phyloP scores from a whole-genome alignment of 2,113 vertebrate genomes.

The human region GRCh38 chr1:240258001-240258500 shows the following conservation, averaged over 20 bases:
- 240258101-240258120: background rate
- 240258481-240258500: background rate
- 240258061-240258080: background rate
- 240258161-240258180: background rate
- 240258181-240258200: background rate
- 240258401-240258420: background rate
- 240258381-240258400: background rate
- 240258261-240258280: background rate
- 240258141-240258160: background rate
- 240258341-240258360: background rate
- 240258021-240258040: conserved; percentile 96
- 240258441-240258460: background rate
- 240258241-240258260: background rate
- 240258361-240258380: background rate
- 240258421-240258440: background rate
- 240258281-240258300: background rate
- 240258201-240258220: background rate
- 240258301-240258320: background rate
- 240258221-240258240: background rate
- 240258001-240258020: conserved; percentile 97
- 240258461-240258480: background rate
- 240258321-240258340: background rate
- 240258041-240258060: background rate
- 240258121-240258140: background rate
- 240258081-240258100: background rate